phyloP scores from a whole-genome alignment of 1,140 invertebrate species.

The Pachyrhynchus sulphureomaculatus region DNA sequence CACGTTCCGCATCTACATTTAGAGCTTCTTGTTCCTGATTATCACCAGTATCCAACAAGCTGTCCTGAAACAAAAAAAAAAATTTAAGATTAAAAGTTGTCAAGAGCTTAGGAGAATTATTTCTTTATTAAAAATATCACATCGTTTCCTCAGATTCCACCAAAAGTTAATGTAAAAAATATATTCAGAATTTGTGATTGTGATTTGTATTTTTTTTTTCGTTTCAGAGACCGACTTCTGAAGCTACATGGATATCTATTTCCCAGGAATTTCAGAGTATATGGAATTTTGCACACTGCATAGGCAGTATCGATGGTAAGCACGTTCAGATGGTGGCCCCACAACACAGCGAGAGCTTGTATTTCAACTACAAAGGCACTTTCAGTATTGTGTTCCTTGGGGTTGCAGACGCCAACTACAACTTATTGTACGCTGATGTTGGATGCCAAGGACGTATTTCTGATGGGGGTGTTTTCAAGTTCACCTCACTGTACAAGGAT shows the following conservation, averaged over 20 bases:
- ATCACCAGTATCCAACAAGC: no score
- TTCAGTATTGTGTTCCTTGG: constrained; percentile 53
- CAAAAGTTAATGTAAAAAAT: no score
- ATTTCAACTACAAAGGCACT: constrained; percentile 53
- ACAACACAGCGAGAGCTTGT: constrained; percentile 43
- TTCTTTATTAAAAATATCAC: no score
- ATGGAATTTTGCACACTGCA: constrained; percentile 27
- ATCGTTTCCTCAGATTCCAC: no score
- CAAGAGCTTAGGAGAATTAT: no score
- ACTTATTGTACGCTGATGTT: constrained; percentile 48
- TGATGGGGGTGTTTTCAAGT: constrained; percentile 20
- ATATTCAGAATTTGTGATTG: no score
- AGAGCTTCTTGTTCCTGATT: no score
- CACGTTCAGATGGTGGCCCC: constrained; percentile 43
- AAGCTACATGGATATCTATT: background rate
- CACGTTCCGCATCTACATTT: no score
- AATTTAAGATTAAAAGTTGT: no score
- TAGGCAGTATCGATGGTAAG: constrained; percentile 47
- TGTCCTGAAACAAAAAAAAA: no score
- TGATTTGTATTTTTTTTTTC: no score
- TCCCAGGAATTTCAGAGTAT: constrained; percentile 8
- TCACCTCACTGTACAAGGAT: constrained; percentile 1
- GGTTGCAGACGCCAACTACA: constrained; percentile 50
- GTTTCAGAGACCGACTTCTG: no score
- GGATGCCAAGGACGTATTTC: constrained; percentile 43